Conservation (phyloP, 2,797 vertebrate genomes). For the Phrynocephalus vlangalii region DNA sequence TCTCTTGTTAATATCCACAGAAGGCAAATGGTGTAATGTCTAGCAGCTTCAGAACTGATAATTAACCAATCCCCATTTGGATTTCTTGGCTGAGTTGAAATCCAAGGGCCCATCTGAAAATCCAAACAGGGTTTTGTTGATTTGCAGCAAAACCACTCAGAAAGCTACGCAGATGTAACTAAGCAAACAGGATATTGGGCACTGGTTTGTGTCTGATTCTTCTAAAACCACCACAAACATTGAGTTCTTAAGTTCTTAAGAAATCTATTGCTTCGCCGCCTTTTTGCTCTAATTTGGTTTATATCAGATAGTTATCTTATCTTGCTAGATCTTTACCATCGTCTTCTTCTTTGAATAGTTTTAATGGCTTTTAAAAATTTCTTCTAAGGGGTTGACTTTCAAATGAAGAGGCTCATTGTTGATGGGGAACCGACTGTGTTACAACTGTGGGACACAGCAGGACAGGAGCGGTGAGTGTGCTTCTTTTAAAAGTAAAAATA, state of each 20-base stretch:
- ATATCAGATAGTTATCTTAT: background rate
- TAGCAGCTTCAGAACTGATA: no score
- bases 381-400: slow-evolving; percentile 93
- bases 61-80: no score
- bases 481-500: background rate
- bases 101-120: no score
- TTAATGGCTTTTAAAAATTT: background rate
- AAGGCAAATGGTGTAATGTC: no score
- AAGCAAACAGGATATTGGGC: no score
- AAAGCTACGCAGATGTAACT: no score
- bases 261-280: background rate
- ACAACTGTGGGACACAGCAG: slow-evolving; percentile 96
- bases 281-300: background rate
- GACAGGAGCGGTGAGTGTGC: slow-evolving; percentile 89
- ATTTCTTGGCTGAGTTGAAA: no score
- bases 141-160: no score
- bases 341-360: background rate
- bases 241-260: background rate
- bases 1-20: no score
- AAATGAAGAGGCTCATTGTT: slow-evolving; percentile 93
- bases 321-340: background rate
- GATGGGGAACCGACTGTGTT: slow-evolving; percentile 91
- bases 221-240: background rate
- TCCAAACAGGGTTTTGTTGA: no score
- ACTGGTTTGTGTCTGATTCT: background rate